Evolutionary conservation across 2,113 vertebrate species (phyloP).

Genomic region (Poecilia latipinna): DNA sequence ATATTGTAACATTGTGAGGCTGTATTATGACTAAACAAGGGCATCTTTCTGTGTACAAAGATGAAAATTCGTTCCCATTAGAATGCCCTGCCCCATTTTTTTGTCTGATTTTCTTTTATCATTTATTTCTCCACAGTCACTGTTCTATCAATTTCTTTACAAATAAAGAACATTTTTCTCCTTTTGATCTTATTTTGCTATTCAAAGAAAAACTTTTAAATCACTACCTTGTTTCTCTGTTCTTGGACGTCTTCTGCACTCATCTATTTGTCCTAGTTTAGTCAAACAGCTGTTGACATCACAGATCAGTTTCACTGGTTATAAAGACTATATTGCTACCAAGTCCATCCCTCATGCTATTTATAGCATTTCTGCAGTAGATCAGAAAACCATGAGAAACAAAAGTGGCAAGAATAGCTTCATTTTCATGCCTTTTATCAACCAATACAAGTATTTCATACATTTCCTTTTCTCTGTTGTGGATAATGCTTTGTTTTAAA

Average conservation of each 20-base stretch:
- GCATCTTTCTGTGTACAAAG: not conserved
- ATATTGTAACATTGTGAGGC: not conserved
- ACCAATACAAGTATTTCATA: not conserved
- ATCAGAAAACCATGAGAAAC: conserved; percentile 41
- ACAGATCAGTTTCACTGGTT: conserved; percentile 25
- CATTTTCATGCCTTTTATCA: conserved; percentile 3
- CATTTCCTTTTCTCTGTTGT: not conserved
- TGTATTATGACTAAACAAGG: not conserved
- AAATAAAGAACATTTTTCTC: conserved; percentile 2
- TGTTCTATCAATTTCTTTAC: conserved; percentile 11
- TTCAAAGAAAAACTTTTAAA: conserved; percentile 36
- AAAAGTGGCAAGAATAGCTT: conserved; percentile 35
- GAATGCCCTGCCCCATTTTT: conserved; percentile 4
- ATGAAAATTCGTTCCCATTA: not conserved
- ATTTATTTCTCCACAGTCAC: conserved; percentile 11
- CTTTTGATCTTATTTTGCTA: conserved; percentile 40
- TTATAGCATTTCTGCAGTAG: conserved; percentile 52
- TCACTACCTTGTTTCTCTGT: conserved; percentile 33
- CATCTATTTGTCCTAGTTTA: conserved; percentile 60
- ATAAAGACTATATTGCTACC: conserved; percentile 8
- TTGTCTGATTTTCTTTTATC: not conserved
- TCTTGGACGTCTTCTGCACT: conserved; percentile 2
- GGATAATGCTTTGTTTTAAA: not conserved
- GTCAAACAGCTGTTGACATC: conserved; percentile 38
- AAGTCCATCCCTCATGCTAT: conserved; percentile 46